A percentile compares a stretch with the other conserved stretches of the same genome.
Evolutionary conservation across 2,113 vertebrate species (phyloP).

Genomic region (Ameiurus melas): DNA sequence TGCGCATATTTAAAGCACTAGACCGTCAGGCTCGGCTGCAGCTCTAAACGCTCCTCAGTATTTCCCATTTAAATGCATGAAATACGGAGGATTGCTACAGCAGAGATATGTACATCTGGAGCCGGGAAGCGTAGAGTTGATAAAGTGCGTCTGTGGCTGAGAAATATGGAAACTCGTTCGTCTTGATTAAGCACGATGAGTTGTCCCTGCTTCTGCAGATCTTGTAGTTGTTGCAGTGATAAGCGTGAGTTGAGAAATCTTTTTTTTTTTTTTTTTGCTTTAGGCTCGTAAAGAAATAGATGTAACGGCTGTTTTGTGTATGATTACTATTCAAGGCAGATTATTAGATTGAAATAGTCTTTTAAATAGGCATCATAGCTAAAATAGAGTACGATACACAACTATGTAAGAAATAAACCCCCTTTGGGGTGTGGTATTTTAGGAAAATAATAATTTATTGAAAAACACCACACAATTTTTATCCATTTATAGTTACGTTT

Average conservation of each 20-base stretch:
- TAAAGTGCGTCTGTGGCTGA: conserved; percentile 5
- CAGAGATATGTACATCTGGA: neutral
- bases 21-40: conserved; percentile 10
- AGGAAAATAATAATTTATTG: neutral
- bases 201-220: conserved; percentile 6
- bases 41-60: conserved; percentile 10
- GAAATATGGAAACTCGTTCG: neutral
- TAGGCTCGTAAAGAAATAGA: conserved; percentile 30
- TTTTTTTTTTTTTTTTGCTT: neutral
- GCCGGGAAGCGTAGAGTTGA: conserved; percentile 8
- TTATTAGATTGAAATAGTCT: conserved; percentile 5
- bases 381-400: neutral
- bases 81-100: neutral
- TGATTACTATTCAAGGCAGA: neutral
- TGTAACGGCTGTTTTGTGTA: neutral
- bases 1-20: conserved; percentile 25
- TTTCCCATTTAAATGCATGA: conserved; percentile 29
- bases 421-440: neutral
- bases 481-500: neutral
- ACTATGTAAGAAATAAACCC: neutral
- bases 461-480: neutral
- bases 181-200: neutral
- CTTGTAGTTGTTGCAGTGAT: neutral
- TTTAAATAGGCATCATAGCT: conserved; percentile 18
- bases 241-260: conserved; percentile 16